phyloP scores from a whole-genome alignment of 2,888 invertebrate species.

The Tetragonula carbonaria region DNA sequence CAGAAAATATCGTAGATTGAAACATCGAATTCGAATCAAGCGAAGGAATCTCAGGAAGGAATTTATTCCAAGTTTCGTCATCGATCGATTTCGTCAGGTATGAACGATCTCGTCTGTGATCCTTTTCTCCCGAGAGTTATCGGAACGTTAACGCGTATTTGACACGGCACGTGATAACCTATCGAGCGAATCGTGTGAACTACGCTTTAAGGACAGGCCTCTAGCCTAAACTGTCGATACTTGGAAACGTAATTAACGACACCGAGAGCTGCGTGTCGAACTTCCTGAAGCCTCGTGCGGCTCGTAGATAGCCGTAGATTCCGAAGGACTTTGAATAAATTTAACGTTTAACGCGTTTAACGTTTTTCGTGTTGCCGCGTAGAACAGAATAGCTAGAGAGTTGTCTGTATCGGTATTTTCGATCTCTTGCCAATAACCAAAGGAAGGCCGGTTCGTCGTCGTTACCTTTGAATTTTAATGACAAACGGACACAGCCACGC shows the following conservation, averaged over 20 bases:
- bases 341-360: conserved; percentile 21
- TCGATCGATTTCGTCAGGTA: background rate
- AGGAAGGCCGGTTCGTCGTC: background rate
- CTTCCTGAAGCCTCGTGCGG: conserved; percentile 30
- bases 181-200: conserved; percentile 56
- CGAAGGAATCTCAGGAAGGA: too few relatives aligned
- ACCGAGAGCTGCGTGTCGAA: background rate
- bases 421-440: conserved; percentile 21
- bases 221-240: conserved; percentile 45
- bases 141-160: conserved; percentile 33
- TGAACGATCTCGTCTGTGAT: background rate
- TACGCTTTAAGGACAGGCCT: conserved; percentile 30
- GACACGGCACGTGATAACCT: conserved; percentile 33
- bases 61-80: background rate
- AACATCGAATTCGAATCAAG: too few relatives aligned
- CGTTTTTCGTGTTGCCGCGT: conserved; percentile 14
- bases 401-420: conserved; percentile 6
- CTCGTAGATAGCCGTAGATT: conserved; percentile 11
- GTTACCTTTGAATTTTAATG: conserved; percentile 23
- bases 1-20: too few relatives aligned
- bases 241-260: conserved; percentile 52
- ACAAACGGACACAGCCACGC: conserved; percentile 27
- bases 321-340: conserved; percentile 53
- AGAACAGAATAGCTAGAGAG: background rate
- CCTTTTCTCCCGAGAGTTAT: background rate